Evolutionary conservation across 2,888 invertebrate genomes (phyloP), one percentile per base, ranked within the genome.

Genomic region (Zelleria hepariella): DNA sequence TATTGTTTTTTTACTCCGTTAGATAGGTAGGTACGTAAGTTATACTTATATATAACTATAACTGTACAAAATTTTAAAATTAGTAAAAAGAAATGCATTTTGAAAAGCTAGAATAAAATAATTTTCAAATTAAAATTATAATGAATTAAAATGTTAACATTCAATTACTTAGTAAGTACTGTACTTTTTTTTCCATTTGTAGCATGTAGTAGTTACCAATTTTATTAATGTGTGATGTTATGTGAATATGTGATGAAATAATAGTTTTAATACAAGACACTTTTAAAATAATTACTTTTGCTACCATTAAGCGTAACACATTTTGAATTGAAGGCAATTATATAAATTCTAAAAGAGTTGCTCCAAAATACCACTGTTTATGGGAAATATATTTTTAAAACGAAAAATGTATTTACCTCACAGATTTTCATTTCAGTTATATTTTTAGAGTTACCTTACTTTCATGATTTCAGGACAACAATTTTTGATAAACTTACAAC

Each of bases 61-160:
- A 57, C 58, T 15, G 57, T 48, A 58, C 54, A 26, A 25, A 47
- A 57, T 55, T 15, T 52, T 48, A 58, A 47, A 26, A 25, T 48
- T 58, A 25, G 25, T 57, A 24, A 58, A 57, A 52, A 57, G 58
- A 60, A 57, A 55, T 53, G 53, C 55, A 57, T 58, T 63, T 64
- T 1, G 59, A 61, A 6, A 48, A 55, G 15, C 20, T 20, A 15
- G 25, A 42, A 3, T 32, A 21, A 56, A 6, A 15, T 21, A 26
- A 3, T 42, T 5, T 32, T 32, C 10, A 7, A 32, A 32, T 32
- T 7, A 10, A 32, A 4, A 7, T 32, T 5, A 7, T 5, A 10
- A 2, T 10, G 32, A 32, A 32, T 5, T 32, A 5, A n/a, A n/a
- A n/a, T n/a, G n/a, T n/a, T n/a, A n/a, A n/a, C n/a, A n/a, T n/a